Evolutionary conservation across 2,797 vertebrate species (phyloP).

Genomic region (Sebastes trivittatus): DNA sequence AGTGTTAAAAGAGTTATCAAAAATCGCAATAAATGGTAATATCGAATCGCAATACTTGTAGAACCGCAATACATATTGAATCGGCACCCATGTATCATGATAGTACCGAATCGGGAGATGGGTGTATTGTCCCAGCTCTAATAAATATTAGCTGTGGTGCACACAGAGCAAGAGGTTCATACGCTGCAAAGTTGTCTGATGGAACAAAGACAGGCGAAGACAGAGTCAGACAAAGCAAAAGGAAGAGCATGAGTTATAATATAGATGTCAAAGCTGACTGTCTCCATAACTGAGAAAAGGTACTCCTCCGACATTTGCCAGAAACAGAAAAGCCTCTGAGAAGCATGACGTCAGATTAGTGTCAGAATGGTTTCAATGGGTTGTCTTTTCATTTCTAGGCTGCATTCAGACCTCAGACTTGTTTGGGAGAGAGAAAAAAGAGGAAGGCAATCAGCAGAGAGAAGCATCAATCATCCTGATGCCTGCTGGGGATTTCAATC

Average conservation of each 20-base stretch:
- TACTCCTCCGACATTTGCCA: conserved; percentile 21
- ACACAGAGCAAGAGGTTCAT: conserved; percentile 32
- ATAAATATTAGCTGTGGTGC: conserved; percentile 45
- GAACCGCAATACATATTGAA: too few species aligned
- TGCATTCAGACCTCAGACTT: conserved; percentile 29
- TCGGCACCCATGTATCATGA: too few species aligned
- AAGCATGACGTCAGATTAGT: conserved; percentile 54
- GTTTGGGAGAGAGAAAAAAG: conserved; percentile 3
- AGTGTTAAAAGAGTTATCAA: too few species aligned
- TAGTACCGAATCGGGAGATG: too few species aligned
- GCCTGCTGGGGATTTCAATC: conserved; percentile 37
- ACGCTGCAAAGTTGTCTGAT: conserved; percentile 25
- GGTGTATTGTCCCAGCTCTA: too few species aligned
- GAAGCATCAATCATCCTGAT: conserved; percentile 51
- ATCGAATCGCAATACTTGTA: too few species aligned
- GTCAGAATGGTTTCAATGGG: conserved; percentile 49
- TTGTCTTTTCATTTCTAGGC: conserved; percentile 44
- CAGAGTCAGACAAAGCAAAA: not conserved
- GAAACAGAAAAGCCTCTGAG: not conserved
- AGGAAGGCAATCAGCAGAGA: conserved; percentile 35
- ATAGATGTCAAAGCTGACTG: conserved; percentile 22
- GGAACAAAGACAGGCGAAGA: conserved; percentile 16
- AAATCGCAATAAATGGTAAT: too few species aligned
- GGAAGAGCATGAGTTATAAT: conserved; percentile 5
- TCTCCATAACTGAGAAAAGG: conserved; percentile 50